Conservation (phyloP, 1,140 invertebrate species). For the Drosophila nebulosa region DNA sequence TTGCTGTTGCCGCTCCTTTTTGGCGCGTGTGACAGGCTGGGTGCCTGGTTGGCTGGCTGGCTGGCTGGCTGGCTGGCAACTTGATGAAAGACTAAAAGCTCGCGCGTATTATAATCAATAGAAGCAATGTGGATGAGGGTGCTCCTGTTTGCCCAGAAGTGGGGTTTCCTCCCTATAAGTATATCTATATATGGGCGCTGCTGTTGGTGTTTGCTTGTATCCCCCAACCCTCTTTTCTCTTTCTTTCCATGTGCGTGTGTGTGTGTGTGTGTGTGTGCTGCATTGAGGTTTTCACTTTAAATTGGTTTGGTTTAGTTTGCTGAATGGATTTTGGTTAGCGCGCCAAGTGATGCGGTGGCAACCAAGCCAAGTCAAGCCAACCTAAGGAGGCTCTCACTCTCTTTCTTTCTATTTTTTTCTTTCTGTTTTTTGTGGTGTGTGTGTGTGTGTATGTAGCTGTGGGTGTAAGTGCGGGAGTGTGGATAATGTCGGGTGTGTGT, state of each 20-base stretch:
- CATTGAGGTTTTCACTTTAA: constrained; percentile 59
- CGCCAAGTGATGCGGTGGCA: constrained; percentile 36
- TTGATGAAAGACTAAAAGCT: constrained; percentile 53
- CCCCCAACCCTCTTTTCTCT: neutral
- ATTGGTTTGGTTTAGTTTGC: constrained; percentile 65
- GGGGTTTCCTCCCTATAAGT: neutral
- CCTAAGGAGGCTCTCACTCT: neutral
- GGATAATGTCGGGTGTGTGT: neutral
- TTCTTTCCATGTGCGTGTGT: neutral
- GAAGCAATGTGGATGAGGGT: neutral
- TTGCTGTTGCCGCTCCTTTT: neutral
- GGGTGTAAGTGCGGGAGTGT: neutral
- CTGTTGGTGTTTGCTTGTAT: too few species aligned
- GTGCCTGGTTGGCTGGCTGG: neutral
- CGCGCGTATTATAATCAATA: constrained; percentile 57
- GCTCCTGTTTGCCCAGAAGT: neutral
- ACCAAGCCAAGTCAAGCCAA: neutral
- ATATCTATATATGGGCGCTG: neutral
- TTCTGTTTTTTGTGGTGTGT: neutral
- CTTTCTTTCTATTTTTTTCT: neutral
- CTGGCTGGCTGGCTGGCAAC: constrained; percentile 7
- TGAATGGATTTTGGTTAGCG: constrained; percentile 58
- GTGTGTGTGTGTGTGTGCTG: constrained; percentile 21
- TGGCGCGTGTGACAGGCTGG: neutral
- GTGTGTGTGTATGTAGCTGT: neutral